These are phyloP conservation scores for Dinomys branickii DNA, from an alignment of 2,113 vertebrate species.

Conservation along the genomic window DNA sequence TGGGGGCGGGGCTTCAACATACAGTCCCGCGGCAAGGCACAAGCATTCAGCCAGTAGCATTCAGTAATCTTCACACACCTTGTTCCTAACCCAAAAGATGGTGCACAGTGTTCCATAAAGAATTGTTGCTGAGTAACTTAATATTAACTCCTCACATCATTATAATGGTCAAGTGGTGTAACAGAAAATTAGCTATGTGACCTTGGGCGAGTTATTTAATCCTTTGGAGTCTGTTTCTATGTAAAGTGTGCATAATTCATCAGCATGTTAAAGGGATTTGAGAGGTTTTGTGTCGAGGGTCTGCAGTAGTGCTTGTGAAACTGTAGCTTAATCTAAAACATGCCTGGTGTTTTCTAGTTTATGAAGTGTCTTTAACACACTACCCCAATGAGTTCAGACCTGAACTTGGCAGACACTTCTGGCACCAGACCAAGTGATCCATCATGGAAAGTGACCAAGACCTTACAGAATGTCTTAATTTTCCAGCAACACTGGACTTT, in stretches of 20 bases:
- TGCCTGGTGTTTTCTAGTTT: background rate
- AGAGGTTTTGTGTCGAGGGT: background rate
- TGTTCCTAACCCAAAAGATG: background rate
- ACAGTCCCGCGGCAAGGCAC: no score
- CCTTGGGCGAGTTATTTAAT: background rate
- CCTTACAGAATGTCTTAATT: background rate
- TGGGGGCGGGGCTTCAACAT: background rate
- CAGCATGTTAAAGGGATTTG: background rate
- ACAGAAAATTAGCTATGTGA: background rate
- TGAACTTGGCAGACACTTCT: background rate
- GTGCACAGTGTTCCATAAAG: background rate
- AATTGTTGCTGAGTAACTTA: background rate
- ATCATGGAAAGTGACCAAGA: background rate
- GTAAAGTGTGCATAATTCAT: background rate
- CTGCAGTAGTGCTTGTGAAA: background rate
- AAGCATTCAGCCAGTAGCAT: background rate
- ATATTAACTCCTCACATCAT: background rate
- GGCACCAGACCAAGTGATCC: background rate
- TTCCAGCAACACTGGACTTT: background rate
- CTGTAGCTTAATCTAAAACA: background rate
- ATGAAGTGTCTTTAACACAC: background rate
- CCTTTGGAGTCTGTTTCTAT: background rate
- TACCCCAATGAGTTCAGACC: background rate
- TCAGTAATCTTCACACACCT: background rate
- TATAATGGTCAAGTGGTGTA: background rate